A percentile compares a stretch with the other conserved stretches of the same genome.
phyloP scores from a whole-genome alignment of 2,888 invertebrate species.

The Blomia tropicalis region DNA sequence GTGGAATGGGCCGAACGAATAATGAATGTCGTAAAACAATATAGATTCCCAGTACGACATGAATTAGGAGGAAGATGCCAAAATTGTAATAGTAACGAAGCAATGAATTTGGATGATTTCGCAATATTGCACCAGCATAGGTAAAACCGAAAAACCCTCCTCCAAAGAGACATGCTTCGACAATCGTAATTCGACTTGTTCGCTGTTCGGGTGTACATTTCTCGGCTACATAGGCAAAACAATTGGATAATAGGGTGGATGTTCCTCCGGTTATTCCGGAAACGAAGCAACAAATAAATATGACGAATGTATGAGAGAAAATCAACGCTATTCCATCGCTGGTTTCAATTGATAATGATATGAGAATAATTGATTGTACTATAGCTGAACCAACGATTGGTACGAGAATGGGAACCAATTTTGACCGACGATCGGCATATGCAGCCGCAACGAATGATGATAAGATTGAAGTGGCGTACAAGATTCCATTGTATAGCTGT shows the following conservation, averaged over 20 bases:
- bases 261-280: conserved; percentile 38
- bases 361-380: conserved; percentile 33
- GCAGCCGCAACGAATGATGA: conserved; percentile 33
- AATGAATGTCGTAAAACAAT: conserved; percentile 3
- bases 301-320: background rate
- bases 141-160: conserved; percentile 57
- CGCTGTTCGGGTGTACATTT: conserved; percentile 51
- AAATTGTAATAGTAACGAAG: conserved; percentile 15
- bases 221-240: conserved; percentile 63
- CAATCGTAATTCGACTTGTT: conserved; percentile 59
- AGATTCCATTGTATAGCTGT: conserved; percentile 32
- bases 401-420: conserved; percentile 38
- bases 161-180: conserved; percentile 63
- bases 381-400: conserved; percentile 37
- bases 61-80: conserved; percentile 1
- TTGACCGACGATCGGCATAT: conserved; percentile 37
- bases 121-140: conserved; percentile 46
- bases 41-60: conserved; percentile 10
- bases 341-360: conserved; percentile 33
- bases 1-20: background rate
- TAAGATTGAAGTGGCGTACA: conserved; percentile 34
- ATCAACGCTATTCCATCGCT: conserved; percentile 33
- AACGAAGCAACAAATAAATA: conserved; percentile 35
- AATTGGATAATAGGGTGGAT: conserved; percentile 34
- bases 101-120: background rate